Conservation (phyloP, 2,113 vertebrate species). For the Leucopsar rothschildi region DNA sequence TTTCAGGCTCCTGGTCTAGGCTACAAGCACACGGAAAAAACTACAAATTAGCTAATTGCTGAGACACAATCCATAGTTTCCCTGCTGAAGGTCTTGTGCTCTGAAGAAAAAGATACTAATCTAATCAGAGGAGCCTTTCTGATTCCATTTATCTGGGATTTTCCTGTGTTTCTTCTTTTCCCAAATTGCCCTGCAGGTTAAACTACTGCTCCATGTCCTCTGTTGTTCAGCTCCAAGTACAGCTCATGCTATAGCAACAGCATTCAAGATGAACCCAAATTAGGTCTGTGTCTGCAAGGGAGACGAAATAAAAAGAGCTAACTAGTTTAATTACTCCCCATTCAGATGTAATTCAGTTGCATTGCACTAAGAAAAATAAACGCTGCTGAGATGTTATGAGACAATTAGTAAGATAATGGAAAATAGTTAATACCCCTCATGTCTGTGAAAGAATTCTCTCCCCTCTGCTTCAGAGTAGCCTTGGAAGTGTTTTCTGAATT, state of each 20-base stretch:
- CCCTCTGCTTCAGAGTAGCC: background rate
- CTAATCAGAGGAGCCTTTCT: background rate
- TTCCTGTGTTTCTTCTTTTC: background rate
- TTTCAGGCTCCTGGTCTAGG: background rate
- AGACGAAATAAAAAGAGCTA: conserved; percentile 21
- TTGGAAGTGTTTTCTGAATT: background rate
- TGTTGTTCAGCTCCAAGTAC: background rate
- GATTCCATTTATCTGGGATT: background rate
- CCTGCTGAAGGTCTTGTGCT: background rate
- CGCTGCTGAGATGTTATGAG: conserved; percentile 24
- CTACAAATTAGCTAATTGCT: background rate
- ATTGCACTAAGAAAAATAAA: conserved; percentile 40
- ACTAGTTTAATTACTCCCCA: conserved; percentile 48
- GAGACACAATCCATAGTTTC: background rate
- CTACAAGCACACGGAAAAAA: background rate
- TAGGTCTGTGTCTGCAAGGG: background rate
- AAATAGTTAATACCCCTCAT: conserved; percentile 29
- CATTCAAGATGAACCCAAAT: background rate
- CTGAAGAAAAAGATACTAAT: background rate
- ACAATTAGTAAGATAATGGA: conserved; percentile 51
- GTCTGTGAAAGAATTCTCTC: background rate
- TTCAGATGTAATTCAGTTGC: conserved; percentile 43
- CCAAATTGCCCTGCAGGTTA: background rate
- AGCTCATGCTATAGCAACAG: background rate
- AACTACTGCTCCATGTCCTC: background rate